Conservation (phyloP, 2,113 vertebrate genomes). For the Columbina picui region DNA sequence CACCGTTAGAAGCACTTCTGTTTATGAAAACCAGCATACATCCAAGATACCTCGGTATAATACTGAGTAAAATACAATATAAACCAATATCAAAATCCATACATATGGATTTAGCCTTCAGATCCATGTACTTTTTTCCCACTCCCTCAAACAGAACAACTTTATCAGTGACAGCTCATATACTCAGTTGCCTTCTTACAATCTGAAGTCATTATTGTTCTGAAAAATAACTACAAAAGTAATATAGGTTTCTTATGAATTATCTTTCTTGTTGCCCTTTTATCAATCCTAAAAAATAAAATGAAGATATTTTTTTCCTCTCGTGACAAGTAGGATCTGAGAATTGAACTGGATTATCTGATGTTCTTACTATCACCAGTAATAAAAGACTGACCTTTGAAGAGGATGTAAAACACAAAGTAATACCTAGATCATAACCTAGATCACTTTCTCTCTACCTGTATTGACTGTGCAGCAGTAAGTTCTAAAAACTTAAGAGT, state of each 20-base stretch:
- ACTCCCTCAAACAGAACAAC: background rate
- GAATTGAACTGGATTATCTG: background rate
- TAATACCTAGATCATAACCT: background rate
- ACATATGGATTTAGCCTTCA: background rate
- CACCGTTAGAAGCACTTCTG: background rate
- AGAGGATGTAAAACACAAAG: background rate
- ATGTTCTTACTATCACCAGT: background rate
- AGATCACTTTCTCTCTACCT: background rate
- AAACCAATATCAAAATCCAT: background rate
- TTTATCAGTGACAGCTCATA: background rate
- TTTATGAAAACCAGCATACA: background rate
- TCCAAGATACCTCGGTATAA: background rate
- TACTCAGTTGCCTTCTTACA: background rate
- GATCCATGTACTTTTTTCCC: background rate
- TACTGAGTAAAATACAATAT: background rate
- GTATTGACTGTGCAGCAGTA: background rate
- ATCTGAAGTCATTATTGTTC: background rate
- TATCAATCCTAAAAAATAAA: background rate
- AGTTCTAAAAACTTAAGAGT: background rate
- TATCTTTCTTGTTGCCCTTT: background rate
- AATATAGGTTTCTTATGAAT: background rate
- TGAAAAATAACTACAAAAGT: background rate
- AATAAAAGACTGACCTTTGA: background rate
- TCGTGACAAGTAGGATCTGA: background rate
- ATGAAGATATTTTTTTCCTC: accelerated